Conservation (phyloP, 2,888 invertebrate genomes). For the Cephus sareptanus region DNA sequence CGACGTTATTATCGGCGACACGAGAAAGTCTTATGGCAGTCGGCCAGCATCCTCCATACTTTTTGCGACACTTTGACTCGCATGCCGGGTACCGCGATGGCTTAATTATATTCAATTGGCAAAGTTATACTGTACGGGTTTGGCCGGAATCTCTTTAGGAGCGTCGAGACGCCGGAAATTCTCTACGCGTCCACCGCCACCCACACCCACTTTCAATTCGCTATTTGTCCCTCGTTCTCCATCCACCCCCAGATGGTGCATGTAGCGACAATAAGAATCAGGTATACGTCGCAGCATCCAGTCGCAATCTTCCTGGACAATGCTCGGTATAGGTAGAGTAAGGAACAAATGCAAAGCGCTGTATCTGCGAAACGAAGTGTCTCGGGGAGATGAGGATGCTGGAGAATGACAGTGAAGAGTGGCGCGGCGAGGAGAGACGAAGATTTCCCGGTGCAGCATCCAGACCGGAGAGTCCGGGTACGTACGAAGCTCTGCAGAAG, state of each 20-base stretch:
- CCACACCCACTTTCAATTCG: background rate
- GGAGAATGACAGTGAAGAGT: conserved; percentile 11
- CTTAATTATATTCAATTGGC: conserved; percentile 64
- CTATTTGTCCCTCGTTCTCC: background rate
- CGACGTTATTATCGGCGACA: conserved; percentile 52
- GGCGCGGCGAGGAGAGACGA: background rate
- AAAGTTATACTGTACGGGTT: conserved; percentile 48
- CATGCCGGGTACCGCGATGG: conserved; percentile 47
- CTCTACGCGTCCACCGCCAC: background rate
- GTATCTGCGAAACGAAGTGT: background rate
- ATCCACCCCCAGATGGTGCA: background rate
- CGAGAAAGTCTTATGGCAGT: conserved; percentile 58
- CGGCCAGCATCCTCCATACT: conserved; percentile 40
- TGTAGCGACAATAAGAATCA: background rate
- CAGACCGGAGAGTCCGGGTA: background rate
- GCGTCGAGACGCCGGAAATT: background rate
- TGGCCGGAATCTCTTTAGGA: background rate
- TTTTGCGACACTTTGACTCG: conserved; percentile 26
- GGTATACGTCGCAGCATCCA: background rate
- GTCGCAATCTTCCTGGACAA: background rate
- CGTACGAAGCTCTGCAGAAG: conserved; percentile 41
- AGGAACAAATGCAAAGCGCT: background rate
- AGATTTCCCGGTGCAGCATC: conserved; percentile 2
- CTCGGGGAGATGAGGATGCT: conserved; percentile 13
- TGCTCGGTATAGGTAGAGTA: background rate